phyloP scores from a whole-genome alignment of 2,888 invertebrate genomes.

The Watsonalla cultraria region DNA sequence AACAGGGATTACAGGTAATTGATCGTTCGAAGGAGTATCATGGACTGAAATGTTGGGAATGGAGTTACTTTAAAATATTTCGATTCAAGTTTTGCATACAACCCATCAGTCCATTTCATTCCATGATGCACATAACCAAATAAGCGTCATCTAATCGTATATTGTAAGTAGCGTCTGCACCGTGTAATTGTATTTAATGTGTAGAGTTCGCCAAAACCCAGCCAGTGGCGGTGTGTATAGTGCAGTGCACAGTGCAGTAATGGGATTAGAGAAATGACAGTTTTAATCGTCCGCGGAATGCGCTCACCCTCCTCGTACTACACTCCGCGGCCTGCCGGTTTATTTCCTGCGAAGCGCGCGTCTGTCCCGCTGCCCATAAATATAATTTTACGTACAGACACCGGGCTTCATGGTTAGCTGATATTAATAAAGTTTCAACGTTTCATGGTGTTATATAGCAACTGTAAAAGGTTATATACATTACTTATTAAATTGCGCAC shows the following conservation, averaged over 20 bases:
- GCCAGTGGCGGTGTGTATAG: no score
- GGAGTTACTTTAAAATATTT: no score
- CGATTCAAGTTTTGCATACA: no score
- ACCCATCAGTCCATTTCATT: no score
- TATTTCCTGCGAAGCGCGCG: background rate
- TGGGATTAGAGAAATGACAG: background rate
- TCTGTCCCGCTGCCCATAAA: background rate
- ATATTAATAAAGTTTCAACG: constrained; percentile 18
- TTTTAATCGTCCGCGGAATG: constrained; percentile 1
- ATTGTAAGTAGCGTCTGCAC: no score
- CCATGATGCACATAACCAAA: no score
- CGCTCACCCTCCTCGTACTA: background rate
- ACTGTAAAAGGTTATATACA: background rate
- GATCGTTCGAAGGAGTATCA: no score
- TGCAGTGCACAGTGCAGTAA: background rate
- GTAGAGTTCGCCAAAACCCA: no score
- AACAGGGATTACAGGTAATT: no score
- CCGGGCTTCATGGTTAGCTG: constrained; percentile 10
- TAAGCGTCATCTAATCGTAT: no score
- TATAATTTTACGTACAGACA: constrained; percentile 2
- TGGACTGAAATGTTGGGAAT: no score
- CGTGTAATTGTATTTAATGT: no score
- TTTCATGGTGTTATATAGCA: constrained; percentile 1
- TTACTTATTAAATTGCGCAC: background rate
- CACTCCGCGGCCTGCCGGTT: background rate